A percentile compares a stretch with the other conserved stretches of the same genome.
These are phyloP conservation scores for Hydrotaea diabolus DNA, from an alignment of 2,888 invertebrate genomes.

Conservation along the genomic window DNA sequence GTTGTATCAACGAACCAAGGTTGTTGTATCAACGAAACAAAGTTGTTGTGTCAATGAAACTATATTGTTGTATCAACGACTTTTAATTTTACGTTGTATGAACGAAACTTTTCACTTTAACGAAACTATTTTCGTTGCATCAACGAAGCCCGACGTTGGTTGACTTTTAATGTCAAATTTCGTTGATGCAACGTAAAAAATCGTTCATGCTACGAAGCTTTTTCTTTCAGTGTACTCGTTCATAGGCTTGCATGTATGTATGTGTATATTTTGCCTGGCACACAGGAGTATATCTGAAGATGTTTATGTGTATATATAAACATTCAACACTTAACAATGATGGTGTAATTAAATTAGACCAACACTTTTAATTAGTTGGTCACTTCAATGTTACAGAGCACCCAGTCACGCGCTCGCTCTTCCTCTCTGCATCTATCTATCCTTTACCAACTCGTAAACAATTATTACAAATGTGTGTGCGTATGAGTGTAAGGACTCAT, in stretches of 20 bases:
- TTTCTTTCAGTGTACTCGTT: too few relatives aligned
- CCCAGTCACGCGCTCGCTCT: not conserved
- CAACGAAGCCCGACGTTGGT: too few relatives aligned
- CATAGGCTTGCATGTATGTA: not conserved
- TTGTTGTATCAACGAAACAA: too few relatives aligned
- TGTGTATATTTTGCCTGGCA: not conserved
- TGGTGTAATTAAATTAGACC: slow-evolving; percentile 58
- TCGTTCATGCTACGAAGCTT: too few relatives aligned
- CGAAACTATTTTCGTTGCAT: too few relatives aligned
- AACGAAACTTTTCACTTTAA: too few relatives aligned
- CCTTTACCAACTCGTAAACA: not conserved
- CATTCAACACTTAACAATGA: slow-evolving; percentile 35
- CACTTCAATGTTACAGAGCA: slow-evolving; percentile 14
- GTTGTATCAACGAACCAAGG: too few relatives aligned
- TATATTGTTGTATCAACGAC: too few relatives aligned
- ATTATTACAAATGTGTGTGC: not conserved
- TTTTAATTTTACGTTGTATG: too few relatives aligned
- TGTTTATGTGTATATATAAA: not conserved
- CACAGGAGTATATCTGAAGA: not conserved
- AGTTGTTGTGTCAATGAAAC: too few relatives aligned
- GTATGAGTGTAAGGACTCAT: not conserved
- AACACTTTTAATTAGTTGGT: slow-evolving; percentile 58
- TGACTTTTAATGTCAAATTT: too few relatives aligned
- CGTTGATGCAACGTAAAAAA: too few relatives aligned
- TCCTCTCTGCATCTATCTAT: not conserved